Conservation (phyloP, 2,888 invertebrate genomes). For the Cheilosia vernalis region DNA sequence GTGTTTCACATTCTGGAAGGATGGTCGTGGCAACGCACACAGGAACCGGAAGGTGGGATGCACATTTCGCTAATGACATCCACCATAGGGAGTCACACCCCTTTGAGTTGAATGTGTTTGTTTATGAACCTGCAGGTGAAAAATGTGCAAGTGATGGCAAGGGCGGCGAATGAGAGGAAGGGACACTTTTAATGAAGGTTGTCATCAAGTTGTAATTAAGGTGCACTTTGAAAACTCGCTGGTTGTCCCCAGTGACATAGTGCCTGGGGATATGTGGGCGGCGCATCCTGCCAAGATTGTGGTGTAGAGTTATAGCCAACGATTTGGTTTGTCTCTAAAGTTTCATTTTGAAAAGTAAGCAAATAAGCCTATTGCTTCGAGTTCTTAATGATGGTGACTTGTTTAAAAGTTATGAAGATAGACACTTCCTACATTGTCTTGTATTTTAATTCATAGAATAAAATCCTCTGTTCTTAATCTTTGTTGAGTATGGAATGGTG, state of each 20-base stretch:
- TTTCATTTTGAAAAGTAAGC: no score
- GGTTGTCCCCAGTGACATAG: background rate
- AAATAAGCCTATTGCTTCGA: no score
- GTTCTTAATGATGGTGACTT: no score
- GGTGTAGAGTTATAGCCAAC: no score
- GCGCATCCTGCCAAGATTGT: background rate
- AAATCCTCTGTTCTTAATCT: no score
- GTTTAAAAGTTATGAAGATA: no score
- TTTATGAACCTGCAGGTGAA: background rate
- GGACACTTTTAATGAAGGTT: conserved; percentile 2
- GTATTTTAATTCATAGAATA: no score
- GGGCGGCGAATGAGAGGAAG: background rate
- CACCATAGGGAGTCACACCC: conserved; percentile 9
- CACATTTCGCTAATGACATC: conserved; percentile 37
- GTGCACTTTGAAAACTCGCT: background rate
- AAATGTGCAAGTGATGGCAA: background rate
- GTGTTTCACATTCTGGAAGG: background rate
- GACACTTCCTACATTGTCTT: no score
- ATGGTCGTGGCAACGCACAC: background rate
- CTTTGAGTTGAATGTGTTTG: conserved; percentile 9
- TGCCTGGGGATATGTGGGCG: background rate
- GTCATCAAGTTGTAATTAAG: background rate
- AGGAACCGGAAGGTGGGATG: conserved; percentile 8
- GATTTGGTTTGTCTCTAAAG: no score
- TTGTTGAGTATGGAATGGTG: no score